Evolutionary conservation across 2,113 vertebrate species (phyloP).

Genomic region (Planiliza haematocheilus): DNA sequence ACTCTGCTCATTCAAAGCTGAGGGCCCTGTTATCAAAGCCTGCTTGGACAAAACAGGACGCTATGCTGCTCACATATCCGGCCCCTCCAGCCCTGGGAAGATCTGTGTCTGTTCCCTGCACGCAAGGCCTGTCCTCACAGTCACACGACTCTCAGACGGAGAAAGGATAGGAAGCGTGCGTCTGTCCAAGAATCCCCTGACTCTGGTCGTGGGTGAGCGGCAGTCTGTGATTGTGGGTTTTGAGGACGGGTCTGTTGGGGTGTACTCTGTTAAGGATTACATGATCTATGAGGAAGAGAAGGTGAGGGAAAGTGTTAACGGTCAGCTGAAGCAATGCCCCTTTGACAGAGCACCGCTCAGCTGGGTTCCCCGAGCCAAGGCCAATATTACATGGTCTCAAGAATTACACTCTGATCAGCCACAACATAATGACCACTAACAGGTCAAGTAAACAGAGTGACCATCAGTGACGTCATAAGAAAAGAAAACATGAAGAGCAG

Average conservation of each 20-base stretch:
- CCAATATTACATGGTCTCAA: constrained; percentile 71
- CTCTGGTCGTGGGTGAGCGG: constrained; percentile 66
- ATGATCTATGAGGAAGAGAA: not conserved
- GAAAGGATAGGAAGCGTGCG: constrained; percentile 70
- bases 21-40: constrained; percentile 69
- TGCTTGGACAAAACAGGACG: constrained; percentile 72
- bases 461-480: no score
- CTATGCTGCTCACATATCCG: constrained; percentile 75
- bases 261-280: constrained; percentile 75
- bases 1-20: constrained; percentile 71
- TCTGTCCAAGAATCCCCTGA: constrained; percentile 70
- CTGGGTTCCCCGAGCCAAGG: constrained; percentile 56
- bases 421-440: no score
- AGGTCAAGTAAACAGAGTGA: no score
- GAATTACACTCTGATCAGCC: not conserved
- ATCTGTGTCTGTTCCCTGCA: constrained; percentile 70
- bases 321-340: constrained; percentile 37
- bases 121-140: constrained; percentile 69
- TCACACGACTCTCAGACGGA: constrained; percentile 73
- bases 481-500: no score
- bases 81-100: not conserved
- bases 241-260: constrained; percentile 82
- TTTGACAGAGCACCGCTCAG: constrained; percentile 52
- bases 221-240: constrained; percentile 82
- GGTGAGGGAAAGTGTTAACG: constrained; percentile 2